Conservation (phyloP, 2,797 vertebrate genomes). For the Danio kyathit region DNA sequence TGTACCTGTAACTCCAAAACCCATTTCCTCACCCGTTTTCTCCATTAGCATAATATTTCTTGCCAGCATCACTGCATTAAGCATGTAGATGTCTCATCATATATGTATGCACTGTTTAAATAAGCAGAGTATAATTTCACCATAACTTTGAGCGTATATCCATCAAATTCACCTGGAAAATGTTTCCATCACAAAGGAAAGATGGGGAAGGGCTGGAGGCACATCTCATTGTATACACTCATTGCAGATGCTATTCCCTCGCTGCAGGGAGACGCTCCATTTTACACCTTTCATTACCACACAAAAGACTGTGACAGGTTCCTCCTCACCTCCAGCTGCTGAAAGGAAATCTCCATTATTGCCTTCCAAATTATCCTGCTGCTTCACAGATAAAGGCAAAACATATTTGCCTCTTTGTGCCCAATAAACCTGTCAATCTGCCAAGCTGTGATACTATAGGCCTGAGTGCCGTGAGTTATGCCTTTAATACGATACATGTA, state of each 20-base stretch:
- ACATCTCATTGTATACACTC: conserved; percentile 35
- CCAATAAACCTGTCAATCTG: conserved; percentile 66
- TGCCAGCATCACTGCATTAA: neutral
- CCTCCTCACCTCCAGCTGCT: conserved; percentile 56
- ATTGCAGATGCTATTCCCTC: conserved; percentile 41
- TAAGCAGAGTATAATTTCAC: conserved; percentile 19
- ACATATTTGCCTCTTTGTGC: conserved; percentile 59
- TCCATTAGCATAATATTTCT: conserved; percentile 8
- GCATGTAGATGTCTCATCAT: neutral
- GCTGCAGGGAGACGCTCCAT: conserved; percentile 53
- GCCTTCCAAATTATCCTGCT: conserved; percentile 62
- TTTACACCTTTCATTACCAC: conserved; percentile 66
- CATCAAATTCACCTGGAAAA: conserved; percentile 17
- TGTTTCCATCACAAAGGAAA: conserved; percentile 10
- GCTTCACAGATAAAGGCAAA: conserved; percentile 58
- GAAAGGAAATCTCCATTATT: conserved; percentile 63
- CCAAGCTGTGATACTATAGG: conserved; percentile 41
- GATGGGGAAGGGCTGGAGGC: conserved; percentile 23
- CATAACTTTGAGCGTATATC: conserved; percentile 10
- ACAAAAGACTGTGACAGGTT: conserved; percentile 63
- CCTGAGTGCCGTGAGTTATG: conserved; percentile 49
- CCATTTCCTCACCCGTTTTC: neutral
- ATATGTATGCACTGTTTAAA: neutral
- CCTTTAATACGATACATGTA: conserved; percentile 55
- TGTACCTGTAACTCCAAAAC: neutral